Base-by-base conservation (phyloP, 1,140 invertebrate genomes). In the Calliopsis andreniformis region DNA sequence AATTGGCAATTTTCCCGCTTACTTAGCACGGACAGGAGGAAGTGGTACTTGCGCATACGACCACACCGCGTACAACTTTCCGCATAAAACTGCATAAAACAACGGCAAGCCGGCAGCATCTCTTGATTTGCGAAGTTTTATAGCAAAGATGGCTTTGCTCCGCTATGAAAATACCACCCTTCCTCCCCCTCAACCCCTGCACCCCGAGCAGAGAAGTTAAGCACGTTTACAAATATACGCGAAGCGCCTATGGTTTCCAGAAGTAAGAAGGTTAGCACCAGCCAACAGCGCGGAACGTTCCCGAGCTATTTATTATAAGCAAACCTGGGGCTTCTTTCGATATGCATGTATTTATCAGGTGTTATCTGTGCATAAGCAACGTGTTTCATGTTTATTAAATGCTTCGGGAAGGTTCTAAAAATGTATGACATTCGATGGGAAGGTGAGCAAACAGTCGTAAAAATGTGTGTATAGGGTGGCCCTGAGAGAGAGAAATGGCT, bases 71-170 rank as follows among this genome's bases (percentile, higher is more conserved):
- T 59, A 45, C 39, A 73, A 73, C 62, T 73, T 73, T 73, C 20
- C 62, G 35, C 51, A 67, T 73, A 73, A 73, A 73, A 67, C 39
- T 73, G 51, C 30, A 66, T 73, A 76, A 76, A 68, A 69, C 72
- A 76, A 42, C 32, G 23, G 14, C 43, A 39, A 42, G 4, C 35
- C 3, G 20, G 14, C 3, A 23, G 28, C 61, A 47, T 42, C 20
- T 76, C 64, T 58, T 76, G 53, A 69, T 76, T 69, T 58, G 72
- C 55, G 4, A 69, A 76, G 64, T 76, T 76, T 69, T 69, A 69
- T 59, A 49, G 55, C 23, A 69, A n/a, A 69, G 64, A 76, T 69
- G 64, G 32, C 43, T 32, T 7, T 45, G 51, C 55, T 49, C 53
- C 39, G 51, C 10, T 16, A 55, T 5, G 55, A 51, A 49, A 76